phyloP scores from a whole-genome alignment of 2,888 invertebrate genomes.

The Cheilosia grossa region DNA sequence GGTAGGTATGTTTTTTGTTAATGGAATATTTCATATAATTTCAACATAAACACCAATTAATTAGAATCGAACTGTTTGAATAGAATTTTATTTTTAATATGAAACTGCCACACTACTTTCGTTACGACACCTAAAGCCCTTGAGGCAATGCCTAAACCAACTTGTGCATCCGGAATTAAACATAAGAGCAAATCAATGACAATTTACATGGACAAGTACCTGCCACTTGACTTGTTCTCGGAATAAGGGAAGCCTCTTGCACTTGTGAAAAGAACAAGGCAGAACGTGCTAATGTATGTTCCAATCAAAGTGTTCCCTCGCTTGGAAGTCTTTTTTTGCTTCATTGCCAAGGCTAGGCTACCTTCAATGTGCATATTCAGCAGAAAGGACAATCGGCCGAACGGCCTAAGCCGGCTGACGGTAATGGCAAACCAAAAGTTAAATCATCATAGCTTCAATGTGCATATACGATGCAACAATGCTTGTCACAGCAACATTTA shows the following conservation, averaged over 20 bases:
- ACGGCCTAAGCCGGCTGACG: conserved; percentile 12
- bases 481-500: conserved; percentile 57
- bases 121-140: not conserved
- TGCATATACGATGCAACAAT: conserved; percentile 62
- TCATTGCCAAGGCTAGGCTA: conserved; percentile 64
- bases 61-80: too few species aligned
- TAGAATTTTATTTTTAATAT: too few species aligned
- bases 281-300: conserved; percentile 38
- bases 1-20: too few species aligned
- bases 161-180: not conserved
- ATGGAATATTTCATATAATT: too few species aligned
- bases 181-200: conserved; percentile 48
- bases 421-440: conserved; percentile 23
- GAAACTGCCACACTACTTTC: too few species aligned
- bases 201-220: conserved; percentile 17
- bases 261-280: conserved; percentile 26
- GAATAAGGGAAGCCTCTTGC: not conserved
- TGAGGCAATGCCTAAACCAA: not conserved
- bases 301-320: conserved; percentile 62
- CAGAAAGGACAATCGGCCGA: not conserved
- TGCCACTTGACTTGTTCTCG: conserved; percentile 11
- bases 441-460: conserved; percentile 31
- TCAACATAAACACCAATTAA: too few species aligned
- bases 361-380: conserved; percentile 37
- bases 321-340: conserved; percentile 48